Evolutionary conservation across 2,113 vertebrate species (phyloP).

Genomic region (Calyptommatus sinebrachiatus): DNA sequence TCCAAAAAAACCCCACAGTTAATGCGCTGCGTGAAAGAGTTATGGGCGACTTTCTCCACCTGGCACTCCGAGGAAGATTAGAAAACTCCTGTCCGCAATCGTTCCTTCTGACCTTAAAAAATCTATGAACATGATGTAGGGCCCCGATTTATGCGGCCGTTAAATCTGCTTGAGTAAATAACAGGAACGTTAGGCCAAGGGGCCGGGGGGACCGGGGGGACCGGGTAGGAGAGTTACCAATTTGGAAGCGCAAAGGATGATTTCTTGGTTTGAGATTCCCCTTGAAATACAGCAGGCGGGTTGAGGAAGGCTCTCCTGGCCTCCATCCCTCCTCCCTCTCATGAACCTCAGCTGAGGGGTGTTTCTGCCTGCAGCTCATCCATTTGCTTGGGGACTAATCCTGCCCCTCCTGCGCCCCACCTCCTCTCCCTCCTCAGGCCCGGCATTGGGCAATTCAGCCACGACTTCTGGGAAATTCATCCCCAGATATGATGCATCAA

Average conservation of each 20-base stretch:
- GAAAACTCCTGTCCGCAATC: not conserved
- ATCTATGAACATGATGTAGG: constrained; percentile 3
- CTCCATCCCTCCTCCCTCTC: not conserved
- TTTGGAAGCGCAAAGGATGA: not conserved
- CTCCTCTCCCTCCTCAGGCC: constrained; percentile 20
- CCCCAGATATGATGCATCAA: constrained; percentile 65
- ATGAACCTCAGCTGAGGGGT: not conserved
- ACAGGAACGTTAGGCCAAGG: not conserved
- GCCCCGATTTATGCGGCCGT: not conserved
- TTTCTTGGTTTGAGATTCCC: not conserved
- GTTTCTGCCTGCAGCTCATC: not conserved
- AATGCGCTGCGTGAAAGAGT: not conserved
- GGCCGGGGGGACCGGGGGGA: not conserved
- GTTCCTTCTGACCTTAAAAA: constrained; percentile 8
- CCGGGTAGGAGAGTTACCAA: not conserved
- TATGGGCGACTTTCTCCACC: constrained; percentile 11
- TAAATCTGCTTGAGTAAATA: not conserved
- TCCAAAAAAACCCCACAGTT: constrained; percentile 8
- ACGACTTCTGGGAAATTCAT: constrained; percentile 45
- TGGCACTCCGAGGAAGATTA: not conserved
- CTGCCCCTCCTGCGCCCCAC: not conserved
- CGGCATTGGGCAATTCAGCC: constrained; percentile 56
- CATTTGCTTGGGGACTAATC: constrained; percentile 11
- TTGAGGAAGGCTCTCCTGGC: not conserved
- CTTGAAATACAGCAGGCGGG: not conserved